phyloP scores from a whole-genome alignment of 2,113 vertebrate species.

The Falcunculus frontatus region DNA sequence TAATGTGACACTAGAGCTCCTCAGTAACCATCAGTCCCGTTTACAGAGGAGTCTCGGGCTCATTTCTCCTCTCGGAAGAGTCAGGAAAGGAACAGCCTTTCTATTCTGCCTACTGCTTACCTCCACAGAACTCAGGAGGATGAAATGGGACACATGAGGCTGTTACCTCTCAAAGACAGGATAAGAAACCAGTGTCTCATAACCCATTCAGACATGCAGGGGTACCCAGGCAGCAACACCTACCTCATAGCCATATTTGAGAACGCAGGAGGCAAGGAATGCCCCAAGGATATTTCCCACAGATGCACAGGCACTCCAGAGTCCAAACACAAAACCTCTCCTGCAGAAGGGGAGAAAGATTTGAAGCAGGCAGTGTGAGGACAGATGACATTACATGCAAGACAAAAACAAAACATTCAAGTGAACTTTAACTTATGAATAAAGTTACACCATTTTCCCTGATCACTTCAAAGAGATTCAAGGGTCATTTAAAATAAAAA shows the following conservation, averaged over 20 bases:
- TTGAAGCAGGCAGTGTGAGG: not conserved
- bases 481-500: not conserved
- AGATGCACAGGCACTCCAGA: constrained; percentile 97
- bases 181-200: not conserved
- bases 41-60: not conserved
- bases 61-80: not conserved
- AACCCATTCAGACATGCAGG: not conserved
- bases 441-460: not conserved
- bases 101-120: not conserved
- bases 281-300: constrained; percentile 96
- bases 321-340: constrained; percentile 91
- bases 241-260: constrained; percentile 95
- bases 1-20: not conserved
- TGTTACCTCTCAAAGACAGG: not conserved
- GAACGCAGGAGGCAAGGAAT: constrained; percentile 89
- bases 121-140: not conserved
- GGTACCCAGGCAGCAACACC: not conserved
- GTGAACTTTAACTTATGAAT: not conserved
- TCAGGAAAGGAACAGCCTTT: not conserved
- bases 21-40: not conserved
- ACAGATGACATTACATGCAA: not conserved
- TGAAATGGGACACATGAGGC: not conserved
- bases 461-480: not conserved
- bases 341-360: constrained; percentile 55
- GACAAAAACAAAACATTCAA: not conserved